phyloP scores from a whole-genome alignment of 2,888 invertebrate species.

The Lasioglossum malachurum region DNA sequence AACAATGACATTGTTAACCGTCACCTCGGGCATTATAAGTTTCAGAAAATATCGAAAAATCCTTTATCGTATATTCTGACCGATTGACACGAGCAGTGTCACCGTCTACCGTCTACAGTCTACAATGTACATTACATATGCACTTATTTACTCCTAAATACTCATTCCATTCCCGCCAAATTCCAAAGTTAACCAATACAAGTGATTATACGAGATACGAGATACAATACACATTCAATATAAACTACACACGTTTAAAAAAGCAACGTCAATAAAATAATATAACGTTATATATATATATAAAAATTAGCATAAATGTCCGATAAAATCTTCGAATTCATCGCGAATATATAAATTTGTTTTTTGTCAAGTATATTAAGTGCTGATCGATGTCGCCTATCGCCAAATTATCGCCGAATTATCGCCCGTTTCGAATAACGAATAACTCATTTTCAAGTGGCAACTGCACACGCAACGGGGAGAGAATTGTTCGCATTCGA shows the following conservation, averaged over 20 bases:
- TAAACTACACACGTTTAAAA: background rate
- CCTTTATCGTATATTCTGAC: background rate
- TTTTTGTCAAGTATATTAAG: constrained; percentile 1
- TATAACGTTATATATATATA: background rate
- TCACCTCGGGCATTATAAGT: constrained; percentile 87
- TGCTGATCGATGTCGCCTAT: background rate
- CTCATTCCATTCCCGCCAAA: constrained; percentile 47
- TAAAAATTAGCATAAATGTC: background rate
- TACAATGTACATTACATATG: too few species aligned
- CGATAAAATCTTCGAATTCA: background rate
- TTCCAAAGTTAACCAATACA: background rate
- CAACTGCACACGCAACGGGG: background rate
- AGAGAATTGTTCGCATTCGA: constrained; percentile 15
- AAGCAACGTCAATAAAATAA: background rate
- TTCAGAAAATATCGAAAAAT: background rate
- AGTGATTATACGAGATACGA: background rate
- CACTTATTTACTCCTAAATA: background rate
- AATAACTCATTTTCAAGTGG: constrained; percentile 18
- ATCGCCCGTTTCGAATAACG: constrained; percentile 17
- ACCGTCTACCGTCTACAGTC: background rate
- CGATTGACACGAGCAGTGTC: background rate
- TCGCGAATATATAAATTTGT: background rate
- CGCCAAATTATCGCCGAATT: background rate
- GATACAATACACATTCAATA: background rate
- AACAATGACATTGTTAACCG: constrained; percentile 90